A percentile compares a stretch with the other conserved stretches of the same genome.
Conservation (phyloP, 2,797 vertebrate species). For the Melopsittacus undulatus region DNA sequence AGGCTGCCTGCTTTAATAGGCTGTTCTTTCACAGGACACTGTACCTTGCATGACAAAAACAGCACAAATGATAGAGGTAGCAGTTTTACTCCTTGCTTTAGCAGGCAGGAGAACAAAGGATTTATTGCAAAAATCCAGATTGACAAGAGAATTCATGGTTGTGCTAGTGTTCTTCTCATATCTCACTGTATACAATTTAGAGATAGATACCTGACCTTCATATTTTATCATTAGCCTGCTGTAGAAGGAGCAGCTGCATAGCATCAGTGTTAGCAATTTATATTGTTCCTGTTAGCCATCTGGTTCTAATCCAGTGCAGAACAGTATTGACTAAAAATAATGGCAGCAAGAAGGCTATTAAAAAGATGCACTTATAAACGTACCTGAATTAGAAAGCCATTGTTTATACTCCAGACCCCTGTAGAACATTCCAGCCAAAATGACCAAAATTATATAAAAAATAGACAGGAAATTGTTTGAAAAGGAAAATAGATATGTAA, state of each 20-base stretch:
- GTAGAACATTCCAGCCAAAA: not conserved
- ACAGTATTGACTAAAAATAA: constrained; percentile 3
- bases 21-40: not conserved
- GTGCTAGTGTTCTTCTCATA: not conserved
- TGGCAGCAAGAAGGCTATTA: not conserved
- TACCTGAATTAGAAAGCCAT: not conserved
- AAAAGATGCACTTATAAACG: not conserved
- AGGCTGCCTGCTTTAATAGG: constrained; percentile 29
- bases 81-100: not conserved
- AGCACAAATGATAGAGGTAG: not conserved
- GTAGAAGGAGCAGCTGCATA: constrained; percentile 8
- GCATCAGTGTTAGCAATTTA: not conserved
- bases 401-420: not conserved
- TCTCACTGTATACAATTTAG: not conserved
- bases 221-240: not conserved
- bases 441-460: not conserved
- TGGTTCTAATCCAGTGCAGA: constrained; percentile 16
- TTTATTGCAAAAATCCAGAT: not conserved
- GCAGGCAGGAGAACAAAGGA: not conserved
- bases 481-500: not conserved
- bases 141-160: not conserved
- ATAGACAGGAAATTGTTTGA: not conserved
- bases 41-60: not conserved
- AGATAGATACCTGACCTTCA: constrained; percentile 7
- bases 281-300: not conserved